phyloP scores from a whole-genome alignment of 2,888 invertebrate species.

The Listrodromus nycthemerus region DNA sequence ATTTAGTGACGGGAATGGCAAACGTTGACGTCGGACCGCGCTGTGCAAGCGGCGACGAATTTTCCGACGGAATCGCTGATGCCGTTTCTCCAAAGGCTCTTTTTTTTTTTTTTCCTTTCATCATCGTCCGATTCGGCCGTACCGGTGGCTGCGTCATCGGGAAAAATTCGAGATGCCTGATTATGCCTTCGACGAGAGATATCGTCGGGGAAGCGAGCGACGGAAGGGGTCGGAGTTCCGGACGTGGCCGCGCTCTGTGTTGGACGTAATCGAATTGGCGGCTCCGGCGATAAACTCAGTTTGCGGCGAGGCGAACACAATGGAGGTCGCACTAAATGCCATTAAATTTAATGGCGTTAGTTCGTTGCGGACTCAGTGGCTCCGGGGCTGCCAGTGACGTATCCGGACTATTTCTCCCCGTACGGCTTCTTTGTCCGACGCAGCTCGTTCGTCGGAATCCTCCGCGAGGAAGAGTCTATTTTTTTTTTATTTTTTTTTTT shows the following conservation, averaged over 20 bases:
- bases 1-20: too few relatives aligned
- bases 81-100: too few relatives aligned
- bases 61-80: too few relatives aligned
- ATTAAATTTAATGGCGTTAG: conserved; percentile 74
- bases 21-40: too few relatives aligned
- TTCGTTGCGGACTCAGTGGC: conserved; percentile 58
- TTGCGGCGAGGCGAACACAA: conserved; percentile 56
- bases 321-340: conserved; percentile 66
- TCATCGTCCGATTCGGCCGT: too few relatives aligned
- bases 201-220: neutral
- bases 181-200: neutral
- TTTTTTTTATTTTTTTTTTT: too few relatives aligned
- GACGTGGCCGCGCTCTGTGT: neutral
- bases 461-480: neutral
- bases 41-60: too few relatives aligned
- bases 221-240: neutral
- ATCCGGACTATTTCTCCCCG: conserved; percentile 7
- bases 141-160: neutral
- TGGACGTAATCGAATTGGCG: conserved; percentile 49
- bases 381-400: conserved; percentile 33
- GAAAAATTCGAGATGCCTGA: conserved; percentile 13
- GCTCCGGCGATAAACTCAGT: conserved; percentile 56
- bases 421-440: neutral
- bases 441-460: neutral
- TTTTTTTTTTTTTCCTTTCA: too few relatives aligned